Evolutionary conservation across 2,888 invertebrate species (phyloP), one percentile per base, ranked within the genome.

Genomic region (Chesias legatella): DNA sequence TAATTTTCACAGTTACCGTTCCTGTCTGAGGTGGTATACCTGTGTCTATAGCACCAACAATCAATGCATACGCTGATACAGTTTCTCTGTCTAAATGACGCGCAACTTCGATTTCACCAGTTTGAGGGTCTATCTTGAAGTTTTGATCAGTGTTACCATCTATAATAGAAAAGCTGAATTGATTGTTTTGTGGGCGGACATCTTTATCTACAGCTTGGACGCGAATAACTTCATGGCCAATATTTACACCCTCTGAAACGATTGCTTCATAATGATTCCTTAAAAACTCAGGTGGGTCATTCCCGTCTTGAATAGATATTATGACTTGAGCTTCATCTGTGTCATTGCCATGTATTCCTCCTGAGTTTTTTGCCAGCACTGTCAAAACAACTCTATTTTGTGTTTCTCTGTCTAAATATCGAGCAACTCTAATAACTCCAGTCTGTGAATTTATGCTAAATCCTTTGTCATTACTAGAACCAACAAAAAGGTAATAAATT

Each of bases 321-420:
- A 96, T 95, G 0, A 98, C 95, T 79, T 96, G 96, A 2, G 98
- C 98, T 80, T 96, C 97, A 68, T 97, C 98, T 0, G 97, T 98
- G 65, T 98, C 98, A 70, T 98, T 97, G 1, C 98, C 98, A 24
- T 94, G 91, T 56, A 98, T 97, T 9, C 97, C 95, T 7, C 98
- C 98, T 33, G 93, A 92, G 71, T 98, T 98, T 82, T 98, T 98
- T 0, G 98, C 98, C 89, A 98, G 91, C 0, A 98, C 97, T 0
- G 96, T 96, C 6, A 98, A 79, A 0, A 97, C 95, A 1, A 96
- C 96, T 44, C 97, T 90, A 65, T 94, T 96, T 76, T 96, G 96
- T 0, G 95, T 95, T 82, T 97, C 96, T 38, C 96, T 90, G 58
- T 97, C 96, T 48, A 95, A 89, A 67, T 92, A 92, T 44, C 94